Evolutionary conservation across 2,797 vertebrate species (phyloP).

Genomic region (Knipowitschia caucasica): DNA sequence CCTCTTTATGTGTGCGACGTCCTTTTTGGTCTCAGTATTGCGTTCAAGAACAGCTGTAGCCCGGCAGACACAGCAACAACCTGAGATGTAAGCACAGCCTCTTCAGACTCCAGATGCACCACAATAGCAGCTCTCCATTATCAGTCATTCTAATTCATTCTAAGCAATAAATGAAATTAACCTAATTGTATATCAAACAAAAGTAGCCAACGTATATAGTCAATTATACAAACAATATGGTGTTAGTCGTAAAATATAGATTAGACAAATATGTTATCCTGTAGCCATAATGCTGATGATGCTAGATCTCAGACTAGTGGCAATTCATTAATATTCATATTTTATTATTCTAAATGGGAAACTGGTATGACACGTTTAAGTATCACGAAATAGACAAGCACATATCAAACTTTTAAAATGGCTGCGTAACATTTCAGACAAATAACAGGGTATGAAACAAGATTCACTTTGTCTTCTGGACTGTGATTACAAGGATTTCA

Average conservation of each 20-base stretch:
- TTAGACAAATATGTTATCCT: conserved; percentile 9
- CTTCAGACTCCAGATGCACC: conserved; percentile 23
- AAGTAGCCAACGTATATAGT: conserved; percentile 40
- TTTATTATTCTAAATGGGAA: conserved; percentile 19
- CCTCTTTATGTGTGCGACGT: conserved; percentile 19
- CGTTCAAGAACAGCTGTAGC: conserved; percentile 20
- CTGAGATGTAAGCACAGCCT: conserved; percentile 42
- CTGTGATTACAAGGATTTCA: conserved; percentile 26
- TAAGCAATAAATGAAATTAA: conserved; percentile 49
- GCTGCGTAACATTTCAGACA: conserved; percentile 39
- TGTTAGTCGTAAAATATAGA: conserved; percentile 28
- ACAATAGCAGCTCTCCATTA: conserved; percentile 20
- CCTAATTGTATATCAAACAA: conserved; percentile 15
- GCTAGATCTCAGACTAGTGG: conserved; percentile 23
- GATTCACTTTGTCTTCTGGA: conserved; percentile 31
- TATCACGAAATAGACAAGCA: conserved; percentile 40
- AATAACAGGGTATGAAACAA: conserved; percentile 28
- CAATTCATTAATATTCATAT: conserved; percentile 8
- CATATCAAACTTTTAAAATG: conserved; percentile 36
- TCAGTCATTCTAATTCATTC: conserved; percentile 38
- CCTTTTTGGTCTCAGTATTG: conserved; percentile 13
- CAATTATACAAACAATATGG: conserved; percentile 1
- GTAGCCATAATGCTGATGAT: conserved; percentile 16
- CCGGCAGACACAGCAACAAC: conserved; percentile 14
- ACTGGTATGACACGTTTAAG: conserved; percentile 30